A percentile compares a stretch with the other conserved stretches of the same genome.
Conservation (phyloP, 2,888 invertebrate genomes). For the Alcis repandata region DNA sequence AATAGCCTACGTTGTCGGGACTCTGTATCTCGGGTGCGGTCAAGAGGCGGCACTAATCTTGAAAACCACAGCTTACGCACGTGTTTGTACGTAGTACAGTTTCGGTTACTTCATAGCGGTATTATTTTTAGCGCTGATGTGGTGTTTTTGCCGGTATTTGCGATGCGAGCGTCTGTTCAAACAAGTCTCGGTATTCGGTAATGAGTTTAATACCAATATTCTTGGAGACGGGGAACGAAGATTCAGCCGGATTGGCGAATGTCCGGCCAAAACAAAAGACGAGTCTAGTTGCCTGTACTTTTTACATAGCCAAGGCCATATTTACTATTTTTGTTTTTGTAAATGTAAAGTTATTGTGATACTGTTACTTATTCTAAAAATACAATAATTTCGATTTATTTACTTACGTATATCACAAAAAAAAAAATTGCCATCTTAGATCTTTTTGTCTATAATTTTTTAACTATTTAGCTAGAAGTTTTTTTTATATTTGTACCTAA, state of each 20-base stretch:
- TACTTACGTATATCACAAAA: too few relatives aligned
- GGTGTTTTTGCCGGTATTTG: constrained; percentile 73
- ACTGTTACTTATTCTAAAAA: too few relatives aligned
- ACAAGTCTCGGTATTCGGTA: constrained; percentile 44
- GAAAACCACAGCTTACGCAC: constrained; percentile 42
- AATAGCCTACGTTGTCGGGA: constrained; percentile 1
- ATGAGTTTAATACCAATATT: constrained; percentile 43
- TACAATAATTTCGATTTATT: too few relatives aligned
- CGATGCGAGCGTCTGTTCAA: constrained; percentile 45
- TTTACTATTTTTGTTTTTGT: too few relatives aligned
- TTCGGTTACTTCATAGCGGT: constrained; percentile 45
- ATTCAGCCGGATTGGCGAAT: constrained; percentile 7
- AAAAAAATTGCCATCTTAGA: too few relatives aligned
- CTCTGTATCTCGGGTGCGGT: constrained; percentile 52
- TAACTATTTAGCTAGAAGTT: too few relatives aligned
- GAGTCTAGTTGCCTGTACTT: too few relatives aligned
- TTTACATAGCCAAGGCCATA: not conserved
- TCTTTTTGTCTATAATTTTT: too few relatives aligned
- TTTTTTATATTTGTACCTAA: too few relatives aligned
- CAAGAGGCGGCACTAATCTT: constrained; percentile 72
- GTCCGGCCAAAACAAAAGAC: not conserved
- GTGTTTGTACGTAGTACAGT: constrained; percentile 19
- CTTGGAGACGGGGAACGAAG: constrained; percentile 9
- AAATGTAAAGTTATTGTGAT: too few relatives aligned
- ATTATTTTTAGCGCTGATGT: constrained; percentile 84